phyloP scores from a whole-genome alignment of 1,140 invertebrate genomes.

The Zaprionus davidi region DNA sequence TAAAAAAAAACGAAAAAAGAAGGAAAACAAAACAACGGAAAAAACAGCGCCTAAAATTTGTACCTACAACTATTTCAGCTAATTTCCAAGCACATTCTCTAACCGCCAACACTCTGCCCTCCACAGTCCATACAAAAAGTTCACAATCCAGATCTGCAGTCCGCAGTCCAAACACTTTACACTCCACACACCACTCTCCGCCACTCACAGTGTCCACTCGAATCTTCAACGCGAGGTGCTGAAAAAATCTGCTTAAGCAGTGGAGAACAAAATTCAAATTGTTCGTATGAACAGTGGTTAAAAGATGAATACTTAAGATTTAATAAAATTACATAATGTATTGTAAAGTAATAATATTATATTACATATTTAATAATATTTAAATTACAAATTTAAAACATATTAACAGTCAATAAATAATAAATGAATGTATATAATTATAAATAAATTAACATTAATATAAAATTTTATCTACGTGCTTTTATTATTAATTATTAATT shows the following conservation, averaged over 20 bases:
- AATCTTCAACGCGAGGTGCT: conserved; percentile 56
- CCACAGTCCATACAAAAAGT: neutral
- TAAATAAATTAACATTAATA: too few relatives aligned
- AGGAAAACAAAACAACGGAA: neutral
- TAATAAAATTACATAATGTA: too few relatives aligned
- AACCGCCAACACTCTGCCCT: conserved; percentile 53
- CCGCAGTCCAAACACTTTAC: conserved; percentile 26
- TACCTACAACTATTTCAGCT: conserved; percentile 83
- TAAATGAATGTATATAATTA: too few relatives aligned
- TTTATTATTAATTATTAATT: too few relatives aligned
- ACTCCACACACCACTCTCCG: conserved; percentile 20
- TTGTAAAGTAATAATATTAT: too few relatives aligned
- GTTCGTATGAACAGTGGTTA: conserved; percentile 35
- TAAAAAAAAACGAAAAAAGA: conserved; percentile 6
- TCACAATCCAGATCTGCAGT: neutral
- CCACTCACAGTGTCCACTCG: conserved; percentile 17
- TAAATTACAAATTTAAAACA: too few relatives aligned
- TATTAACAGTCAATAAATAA: too few relatives aligned
- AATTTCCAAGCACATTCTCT: conserved; percentile 75
- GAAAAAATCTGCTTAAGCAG: conserved; percentile 57
- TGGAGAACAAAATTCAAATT: conserved; percentile 52
- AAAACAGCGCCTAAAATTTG: conserved; percentile 73
- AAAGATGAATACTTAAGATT: too few relatives aligned
- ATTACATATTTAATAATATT: too few relatives aligned
- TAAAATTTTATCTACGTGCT: too few relatives aligned